These are phyloP conservation scores for Phymorhynchus buccinoides DNA, from an alignment of 1,140 invertebrate genomes.

Conservation along the genomic window DNA sequence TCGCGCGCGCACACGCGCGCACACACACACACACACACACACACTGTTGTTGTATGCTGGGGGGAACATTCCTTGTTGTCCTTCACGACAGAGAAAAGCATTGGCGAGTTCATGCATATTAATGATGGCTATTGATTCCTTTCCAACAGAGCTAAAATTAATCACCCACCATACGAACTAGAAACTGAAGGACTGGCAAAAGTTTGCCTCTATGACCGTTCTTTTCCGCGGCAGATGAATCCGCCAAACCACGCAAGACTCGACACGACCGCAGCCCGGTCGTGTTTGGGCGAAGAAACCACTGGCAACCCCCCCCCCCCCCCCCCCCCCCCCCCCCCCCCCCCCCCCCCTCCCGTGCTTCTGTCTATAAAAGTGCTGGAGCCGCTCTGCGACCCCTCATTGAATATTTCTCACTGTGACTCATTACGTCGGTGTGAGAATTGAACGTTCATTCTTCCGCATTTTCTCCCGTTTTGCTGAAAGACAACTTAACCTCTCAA, in stretches of 20 bases:
- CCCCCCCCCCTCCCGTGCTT: not conserved
- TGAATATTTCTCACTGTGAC: constrained; percentile 28
- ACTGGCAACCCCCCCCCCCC: constrained; percentile 3
- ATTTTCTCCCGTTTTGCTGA: constrained; percentile 18
- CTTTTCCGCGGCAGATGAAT: not conserved
- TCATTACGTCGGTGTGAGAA: constrained; percentile 29
- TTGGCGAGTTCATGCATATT: not conserved
- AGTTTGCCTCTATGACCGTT: not conserved
- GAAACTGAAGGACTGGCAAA: not conserved
- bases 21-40: not conserved
- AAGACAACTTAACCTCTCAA: not conserved
- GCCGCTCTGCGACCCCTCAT: not conserved
- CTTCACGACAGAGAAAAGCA: not conserved
- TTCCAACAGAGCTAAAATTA: not conserved
- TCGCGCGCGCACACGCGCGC: not conserved
- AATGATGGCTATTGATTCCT: not conserved
- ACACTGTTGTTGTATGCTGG: not conserved
- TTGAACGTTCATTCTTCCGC: not conserved
- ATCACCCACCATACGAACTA: not conserved
- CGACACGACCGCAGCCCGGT: not conserved
- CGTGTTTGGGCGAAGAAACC: constrained; percentile 17
- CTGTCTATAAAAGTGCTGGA: not conserved
- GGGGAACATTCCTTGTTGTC: not conserved
- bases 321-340: no score
- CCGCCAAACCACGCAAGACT: not conserved